Evolutionary conservation across 2,888 invertebrate species (phyloP), one percentile per base, ranked within the genome.

Genomic region (Cheilosia impressa): DNA sequence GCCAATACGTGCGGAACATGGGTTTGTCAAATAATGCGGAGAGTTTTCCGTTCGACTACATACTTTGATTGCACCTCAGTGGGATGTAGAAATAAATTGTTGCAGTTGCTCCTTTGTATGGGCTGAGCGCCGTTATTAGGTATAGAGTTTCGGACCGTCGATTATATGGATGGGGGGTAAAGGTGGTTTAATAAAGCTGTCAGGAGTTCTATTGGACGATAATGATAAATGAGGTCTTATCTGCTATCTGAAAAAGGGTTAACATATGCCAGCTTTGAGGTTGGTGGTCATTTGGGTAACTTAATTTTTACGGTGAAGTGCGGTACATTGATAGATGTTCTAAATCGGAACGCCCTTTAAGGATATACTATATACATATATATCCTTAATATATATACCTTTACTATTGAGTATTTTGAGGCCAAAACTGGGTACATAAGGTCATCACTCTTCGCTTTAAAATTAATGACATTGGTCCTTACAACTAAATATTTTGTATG

Each of bases 141-240:
- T 22, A 52, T 62, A 19, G 24, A 65, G 27, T 57, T 75, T 17
- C 50, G 55, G 38, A 38, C n/a, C 34, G 34, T 55, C 31, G 57
- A 57, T 45, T 65, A 0, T 50, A 19, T 27, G 22, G 19, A 2
- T 57, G 53, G 41, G 19, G 69, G 43, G 31, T 45, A 6, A 0
- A 31, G 65, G 76, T 57, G 68, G 68, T 68, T 68, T 62, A 77
- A 53, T n/a, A 68, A 53, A 68, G 34, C 52, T 52, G 76, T 45
- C 76, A 60, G 58, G 19, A 58, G 62, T 53, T 34, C 47, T 55
- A 63, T 38, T 63, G 73, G 58, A 50, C 4, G 13, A 22, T 17
- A 17, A 55, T 47, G 45, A 47, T 27, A 34, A 38, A 65, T 60
- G 52, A 31, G 52, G 41, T 43, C 5, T 7, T 2, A 55, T n/a